These are phyloP conservation scores for Myopa tessellatipennis DNA, from an alignment of 2,888 invertebrate species.

Conservation along the genomic window DNA sequence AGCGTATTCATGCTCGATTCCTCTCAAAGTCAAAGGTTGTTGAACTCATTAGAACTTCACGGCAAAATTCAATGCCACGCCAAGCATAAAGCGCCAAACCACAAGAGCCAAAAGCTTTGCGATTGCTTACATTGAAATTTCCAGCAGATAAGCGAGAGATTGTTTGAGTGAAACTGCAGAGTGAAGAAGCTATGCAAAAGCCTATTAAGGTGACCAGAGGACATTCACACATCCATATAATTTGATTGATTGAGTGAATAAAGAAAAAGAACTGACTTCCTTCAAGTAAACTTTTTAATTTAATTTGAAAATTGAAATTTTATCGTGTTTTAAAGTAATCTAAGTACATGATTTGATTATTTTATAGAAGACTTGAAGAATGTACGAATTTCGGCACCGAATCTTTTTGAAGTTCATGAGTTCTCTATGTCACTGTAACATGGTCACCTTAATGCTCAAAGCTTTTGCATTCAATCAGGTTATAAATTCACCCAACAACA, in stretches of 20 bases:
- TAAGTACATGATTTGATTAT: no score
- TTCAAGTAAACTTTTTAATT: neutral
- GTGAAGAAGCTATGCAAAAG: neutral
- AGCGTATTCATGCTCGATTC: neutral
- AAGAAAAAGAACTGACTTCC: neutral
- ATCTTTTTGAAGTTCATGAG: neutral
- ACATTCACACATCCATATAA: neutral
- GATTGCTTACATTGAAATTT: neutral
- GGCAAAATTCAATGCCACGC: constrained; percentile 63
- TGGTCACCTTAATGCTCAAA: constrained; percentile 3
- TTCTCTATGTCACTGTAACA: neutral
- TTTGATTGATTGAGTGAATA: neutral
- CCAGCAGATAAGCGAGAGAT: neutral
- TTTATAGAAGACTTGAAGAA: no score
- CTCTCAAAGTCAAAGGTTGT: constrained; percentile 60
- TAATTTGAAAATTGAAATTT: no score
- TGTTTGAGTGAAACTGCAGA: neutral
- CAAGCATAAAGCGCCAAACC: constrained; percentile 39
- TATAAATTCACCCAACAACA: neutral
- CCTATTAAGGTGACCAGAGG: constrained; percentile 9
- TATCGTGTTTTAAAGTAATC: no score
- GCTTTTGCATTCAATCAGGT: neutral
- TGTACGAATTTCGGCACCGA: no score
- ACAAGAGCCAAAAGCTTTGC: constrained; percentile 8
- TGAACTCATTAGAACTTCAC: constrained; percentile 59